These are phyloP conservation scores for Actenoides lindsayi DNA, from an alignment of 2,113 vertebrate species.

Conservation along the genomic window DNA sequence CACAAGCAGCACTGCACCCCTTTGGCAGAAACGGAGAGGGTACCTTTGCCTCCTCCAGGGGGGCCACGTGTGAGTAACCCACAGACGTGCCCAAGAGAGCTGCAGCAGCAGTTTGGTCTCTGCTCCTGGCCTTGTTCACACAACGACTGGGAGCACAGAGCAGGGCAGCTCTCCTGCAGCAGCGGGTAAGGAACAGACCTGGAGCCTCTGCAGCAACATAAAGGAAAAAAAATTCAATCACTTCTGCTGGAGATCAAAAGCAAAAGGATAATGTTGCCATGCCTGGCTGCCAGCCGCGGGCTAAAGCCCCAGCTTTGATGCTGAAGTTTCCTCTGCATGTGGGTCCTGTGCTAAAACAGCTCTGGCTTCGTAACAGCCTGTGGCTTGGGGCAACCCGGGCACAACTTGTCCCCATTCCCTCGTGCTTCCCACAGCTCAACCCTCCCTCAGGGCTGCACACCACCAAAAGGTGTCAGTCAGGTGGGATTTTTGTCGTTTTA, in stretches of 20 bases:
- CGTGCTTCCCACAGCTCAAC: background rate
- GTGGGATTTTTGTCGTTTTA: background rate
- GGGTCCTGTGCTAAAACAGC: background rate
- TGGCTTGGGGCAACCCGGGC: accelerated
- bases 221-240: background rate
- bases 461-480: background rate
- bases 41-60: background rate
- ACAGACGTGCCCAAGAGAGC: accelerated
- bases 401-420: background rate
- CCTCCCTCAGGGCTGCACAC: background rate
- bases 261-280: background rate
- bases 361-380: accelerated
- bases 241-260: background rate
- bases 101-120: background rate
- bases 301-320: background rate
- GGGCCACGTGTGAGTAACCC: accelerated
- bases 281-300: background rate
- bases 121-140: accelerated
- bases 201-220: background rate
- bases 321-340: background rate
- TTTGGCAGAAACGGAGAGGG: background rate
- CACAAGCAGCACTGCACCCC: background rate
- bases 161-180: background rate
- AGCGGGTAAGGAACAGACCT: background rate
- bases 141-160: accelerated